Evolutionary conservation across 1,140 invertebrate genomes (phyloP).

Genomic region (Chrysoperla carnea): DNA sequence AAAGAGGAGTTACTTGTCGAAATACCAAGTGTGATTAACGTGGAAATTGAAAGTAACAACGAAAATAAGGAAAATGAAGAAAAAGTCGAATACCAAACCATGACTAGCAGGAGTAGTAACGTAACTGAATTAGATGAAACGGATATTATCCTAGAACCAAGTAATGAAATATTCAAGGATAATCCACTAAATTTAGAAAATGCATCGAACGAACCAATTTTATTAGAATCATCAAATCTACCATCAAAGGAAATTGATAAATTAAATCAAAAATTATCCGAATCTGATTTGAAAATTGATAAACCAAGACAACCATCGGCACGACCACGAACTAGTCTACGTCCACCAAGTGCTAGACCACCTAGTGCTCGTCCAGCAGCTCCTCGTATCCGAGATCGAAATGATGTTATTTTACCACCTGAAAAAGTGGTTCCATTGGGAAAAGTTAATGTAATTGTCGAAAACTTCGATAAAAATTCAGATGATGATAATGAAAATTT

Average conservation of each 20-base stretch:
- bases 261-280: constrained; percentile 9
- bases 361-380: constrained; percentile 61
- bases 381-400: constrained; percentile 40
- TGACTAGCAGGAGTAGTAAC: background rate
- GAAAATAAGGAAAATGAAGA: constrained; percentile 5
- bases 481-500: constrained; percentile 25
- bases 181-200: constrained; percentile 5
- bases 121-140: constrained; percentile 1
- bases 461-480: constrained; percentile 35
- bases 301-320: background rate
- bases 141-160: background rate
- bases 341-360: constrained; percentile 49
- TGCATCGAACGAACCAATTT: constrained; percentile 4
- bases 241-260: constrained; percentile 4
- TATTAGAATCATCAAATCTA: constrained; percentile 1
- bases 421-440: constrained; percentile 27
- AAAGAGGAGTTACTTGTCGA: constrained; percentile 6
- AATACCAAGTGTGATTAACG: constrained; percentile 6
- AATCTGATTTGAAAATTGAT: background rate
- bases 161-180: constrained; percentile 1
- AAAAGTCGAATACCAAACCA: constrained; percentile 2
- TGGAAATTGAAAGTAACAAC: constrained; percentile 4
- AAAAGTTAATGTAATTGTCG: constrained; percentile 49
- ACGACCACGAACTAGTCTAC: constrained; percentile 30
- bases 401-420: constrained; percentile 29